phyloP scores from a whole-genome alignment of 2,888 invertebrate genomes.

The Limenitis camilla region DNA sequence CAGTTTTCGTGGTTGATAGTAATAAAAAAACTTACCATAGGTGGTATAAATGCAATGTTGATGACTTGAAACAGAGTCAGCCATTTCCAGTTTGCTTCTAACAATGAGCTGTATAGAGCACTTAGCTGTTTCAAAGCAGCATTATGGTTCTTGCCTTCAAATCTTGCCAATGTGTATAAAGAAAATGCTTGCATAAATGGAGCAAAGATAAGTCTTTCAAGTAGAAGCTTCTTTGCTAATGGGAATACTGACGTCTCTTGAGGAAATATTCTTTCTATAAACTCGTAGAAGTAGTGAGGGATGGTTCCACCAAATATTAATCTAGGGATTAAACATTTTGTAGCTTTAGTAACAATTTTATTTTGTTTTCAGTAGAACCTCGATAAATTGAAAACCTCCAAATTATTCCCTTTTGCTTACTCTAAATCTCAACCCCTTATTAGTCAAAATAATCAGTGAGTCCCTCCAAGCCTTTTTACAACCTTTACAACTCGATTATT shows the following conservation, averaged over 20 bases:
- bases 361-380: too few relatives aligned
- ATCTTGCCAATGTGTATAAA: slow-evolving; percentile 81
- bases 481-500: too few relatives aligned
- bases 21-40: slow-evolving; percentile 77
- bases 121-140: slow-evolving; percentile 77
- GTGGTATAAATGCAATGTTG: slow-evolving; percentile 84
- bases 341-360: background rate
- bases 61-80: slow-evolving; percentile 82
- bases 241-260: slow-evolving; percentile 72
- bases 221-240: slow-evolving; percentile 76
- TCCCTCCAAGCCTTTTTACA: too few relatives aligned
- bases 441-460: too few relatives aligned
- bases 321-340: slow-evolving; percentile 48
- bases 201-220: slow-evolving; percentile 82
- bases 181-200: slow-evolving; percentile 83
- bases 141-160: slow-evolving; percentile 83
- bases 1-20: background rate
- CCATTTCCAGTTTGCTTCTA: slow-evolving; percentile 85
- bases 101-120: slow-evolving; percentile 77
- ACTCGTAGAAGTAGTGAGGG: slow-evolving; percentile 84
- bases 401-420: too few relatives aligned
- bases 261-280: slow-evolving; percentile 76
- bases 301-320: slow-evolving; percentile 86
- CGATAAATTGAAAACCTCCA: too few relatives aligned
- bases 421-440: too few relatives aligned